Evolutionary conservation across 2,113 vertebrate genomes (phyloP).

Genomic region (Ornithorhynchus anatinus): DNA sequence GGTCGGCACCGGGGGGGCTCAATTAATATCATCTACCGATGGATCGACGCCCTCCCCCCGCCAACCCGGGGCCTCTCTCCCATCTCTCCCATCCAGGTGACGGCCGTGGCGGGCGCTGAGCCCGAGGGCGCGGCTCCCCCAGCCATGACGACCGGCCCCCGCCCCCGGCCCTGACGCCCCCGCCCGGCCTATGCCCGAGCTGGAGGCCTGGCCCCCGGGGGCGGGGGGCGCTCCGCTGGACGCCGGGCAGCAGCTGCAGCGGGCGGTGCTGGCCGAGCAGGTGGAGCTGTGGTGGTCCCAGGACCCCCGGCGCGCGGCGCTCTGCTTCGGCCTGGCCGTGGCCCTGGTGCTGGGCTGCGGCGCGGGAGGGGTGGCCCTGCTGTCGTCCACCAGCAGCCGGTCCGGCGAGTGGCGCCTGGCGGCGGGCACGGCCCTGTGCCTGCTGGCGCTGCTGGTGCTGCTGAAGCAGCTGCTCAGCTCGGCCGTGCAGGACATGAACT

Average conservation of each 20-base stretch:
- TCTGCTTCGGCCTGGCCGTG: constrained; percentile 89
- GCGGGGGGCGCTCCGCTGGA: constrained; percentile 63
- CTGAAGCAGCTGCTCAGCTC: constrained; percentile 97
- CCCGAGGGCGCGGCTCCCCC: too few relatives aligned
- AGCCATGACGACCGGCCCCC: too few relatives aligned
- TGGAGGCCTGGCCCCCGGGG: constrained; percentile 82
- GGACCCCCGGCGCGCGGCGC: constrained; percentile 86
- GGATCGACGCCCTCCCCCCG: too few relatives aligned
- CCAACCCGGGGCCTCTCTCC: too few relatives aligned
- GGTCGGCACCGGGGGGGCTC: too few relatives aligned
- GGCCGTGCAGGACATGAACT: constrained; percentile 98
- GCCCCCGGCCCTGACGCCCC: too few relatives aligned
- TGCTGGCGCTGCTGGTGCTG: constrained; percentile 89
- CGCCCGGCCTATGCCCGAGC: not conserved
- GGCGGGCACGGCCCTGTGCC: constrained; percentile 85
- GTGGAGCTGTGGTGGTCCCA: constrained; percentile 98
- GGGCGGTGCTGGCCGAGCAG: constrained; percentile 89
- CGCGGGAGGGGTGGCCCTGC: constrained; percentile 85
- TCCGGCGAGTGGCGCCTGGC: constrained; percentile 95
- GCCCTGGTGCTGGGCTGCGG: constrained; percentile 88
- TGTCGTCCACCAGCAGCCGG: constrained; percentile 93
- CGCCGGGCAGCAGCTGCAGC: constrained; percentile 74
- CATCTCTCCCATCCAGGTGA: too few relatives aligned
- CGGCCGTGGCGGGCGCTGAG: too few relatives aligned
- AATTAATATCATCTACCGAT: too few relatives aligned